Evolutionary conservation across 2,888 invertebrate genomes (phyloP).

Genomic region (Diaperis boleti): DNA sequence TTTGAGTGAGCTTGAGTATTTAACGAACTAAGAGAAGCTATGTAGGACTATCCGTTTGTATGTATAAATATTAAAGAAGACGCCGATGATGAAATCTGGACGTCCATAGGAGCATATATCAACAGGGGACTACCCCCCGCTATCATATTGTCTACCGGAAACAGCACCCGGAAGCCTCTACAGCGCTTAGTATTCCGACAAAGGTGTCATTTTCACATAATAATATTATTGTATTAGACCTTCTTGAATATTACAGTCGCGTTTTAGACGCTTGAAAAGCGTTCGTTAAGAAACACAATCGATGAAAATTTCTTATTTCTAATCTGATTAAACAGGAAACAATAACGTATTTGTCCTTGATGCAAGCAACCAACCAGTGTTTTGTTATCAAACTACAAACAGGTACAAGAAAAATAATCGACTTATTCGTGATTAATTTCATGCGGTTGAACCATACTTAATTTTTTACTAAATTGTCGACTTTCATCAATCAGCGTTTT

Average conservation of each 20-base stretch:
- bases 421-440: neutral
- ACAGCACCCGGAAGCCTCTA: conserved; percentile 50
- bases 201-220: conserved; percentile 53
- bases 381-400: no score
- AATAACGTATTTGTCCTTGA: neutral
- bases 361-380: no score
- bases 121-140: conserved; percentile 39
- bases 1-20: no score
- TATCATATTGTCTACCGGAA: conserved; percentile 50
- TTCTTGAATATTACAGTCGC: conserved; percentile 37
- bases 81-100: conserved; percentile 13
- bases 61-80: conserved; percentile 26
- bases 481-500: neutral
- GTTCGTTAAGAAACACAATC: neutral
- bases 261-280: conserved; percentile 1
- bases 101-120: conserved; percentile 37
- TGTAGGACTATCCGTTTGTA: conserved; percentile 38
- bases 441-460: neutral
- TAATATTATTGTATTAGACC: conserved; percentile 51
- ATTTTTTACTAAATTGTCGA: neutral
- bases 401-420: neutral
- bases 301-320: neutral
- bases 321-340: neutral
- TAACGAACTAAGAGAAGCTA: no score
- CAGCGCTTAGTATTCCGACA: conserved; percentile 49